Evolutionary conservation across 2,888 invertebrate species (phyloP).

Genomic region (Tetheella fluctuosa): DNA sequence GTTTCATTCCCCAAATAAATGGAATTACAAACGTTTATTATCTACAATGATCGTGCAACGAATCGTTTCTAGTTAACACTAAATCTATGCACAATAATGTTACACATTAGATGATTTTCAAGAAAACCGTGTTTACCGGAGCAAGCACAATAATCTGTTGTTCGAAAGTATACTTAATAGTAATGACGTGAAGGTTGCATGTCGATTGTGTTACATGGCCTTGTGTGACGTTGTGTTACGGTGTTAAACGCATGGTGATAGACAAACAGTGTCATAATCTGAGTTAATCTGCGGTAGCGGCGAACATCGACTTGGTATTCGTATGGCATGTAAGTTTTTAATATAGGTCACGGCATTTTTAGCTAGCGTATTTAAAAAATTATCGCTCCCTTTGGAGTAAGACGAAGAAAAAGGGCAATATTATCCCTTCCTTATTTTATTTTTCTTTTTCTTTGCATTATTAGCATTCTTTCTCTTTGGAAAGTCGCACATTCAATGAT

Average conservation of each 20-base stretch:
- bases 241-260: slow-evolving; percentile 21
- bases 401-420: neutral
- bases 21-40: neutral
- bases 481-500: no score
- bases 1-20: neutral
- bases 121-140: slow-evolving; percentile 17
- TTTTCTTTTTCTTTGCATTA: no score
- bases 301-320: slow-evolving; percentile 24
- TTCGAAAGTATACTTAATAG: slow-evolving; percentile 8
- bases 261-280: slow-evolving; percentile 47
- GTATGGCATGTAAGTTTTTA: neutral
- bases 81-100: slow-evolving; percentile 12
- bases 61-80: neutral
- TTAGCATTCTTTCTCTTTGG: no score
- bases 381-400: neutral
- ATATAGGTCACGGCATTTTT: slow-evolving; percentile 16
- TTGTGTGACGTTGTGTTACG: slow-evolving; percentile 22
- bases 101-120: slow-evolving; percentile 16
- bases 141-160: neutral
- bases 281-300: slow-evolving; percentile 41
- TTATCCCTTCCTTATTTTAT: no score
- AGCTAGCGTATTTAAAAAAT: neutral
- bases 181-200: slow-evolving; percentile 3
- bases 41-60: neutral
- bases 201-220: neutral